Conservation (phyloP, 1,140 invertebrate genomes). For the Apolygus lucorum region DNA sequence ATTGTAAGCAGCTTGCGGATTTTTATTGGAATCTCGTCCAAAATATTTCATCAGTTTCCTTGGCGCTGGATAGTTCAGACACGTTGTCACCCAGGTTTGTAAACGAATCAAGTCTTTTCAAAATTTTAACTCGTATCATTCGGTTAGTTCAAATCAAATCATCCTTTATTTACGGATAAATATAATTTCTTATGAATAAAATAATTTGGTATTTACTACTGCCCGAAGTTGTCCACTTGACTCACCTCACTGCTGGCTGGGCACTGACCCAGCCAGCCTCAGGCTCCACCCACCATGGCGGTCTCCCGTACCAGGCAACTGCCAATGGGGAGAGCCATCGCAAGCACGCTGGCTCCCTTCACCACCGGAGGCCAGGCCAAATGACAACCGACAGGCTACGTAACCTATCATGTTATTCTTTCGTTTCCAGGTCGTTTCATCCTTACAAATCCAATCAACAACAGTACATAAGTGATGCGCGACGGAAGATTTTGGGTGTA, state of each 20-base stretch:
- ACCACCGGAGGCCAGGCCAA: too few species aligned
- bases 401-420: too few species aligned
- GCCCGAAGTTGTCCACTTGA: too few species aligned
- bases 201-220: background rate
- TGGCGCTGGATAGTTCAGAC: slow-evolving; percentile 42
- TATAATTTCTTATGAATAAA: background rate
- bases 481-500: slow-evolving; percentile 39
- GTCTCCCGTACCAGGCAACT: too few species aligned
- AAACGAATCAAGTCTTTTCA: too few species aligned
- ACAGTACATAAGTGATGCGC: slow-evolving; percentile 46
- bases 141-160: background rate
- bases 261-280: too few species aligned
- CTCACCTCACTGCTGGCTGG: too few species aligned
- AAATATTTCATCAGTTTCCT: slow-evolving; percentile 52
- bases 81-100: slow-evolving; percentile 41
- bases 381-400: too few species aligned
- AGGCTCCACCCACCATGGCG: too few species aligned
- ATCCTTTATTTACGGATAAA: background rate
- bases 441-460: slow-evolving; percentile 47
- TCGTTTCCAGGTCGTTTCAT: slow-evolving; percentile 36
- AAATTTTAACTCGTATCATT: too few species aligned
- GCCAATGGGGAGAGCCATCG: too few species aligned
- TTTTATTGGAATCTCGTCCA: slow-evolving; percentile 69
- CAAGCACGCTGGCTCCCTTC: too few species aligned
- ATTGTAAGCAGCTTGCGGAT: slow-evolving; percentile 68